Conservation (phyloP, 2,888 invertebrate species). For the Sylvicola cinctus region DNA sequence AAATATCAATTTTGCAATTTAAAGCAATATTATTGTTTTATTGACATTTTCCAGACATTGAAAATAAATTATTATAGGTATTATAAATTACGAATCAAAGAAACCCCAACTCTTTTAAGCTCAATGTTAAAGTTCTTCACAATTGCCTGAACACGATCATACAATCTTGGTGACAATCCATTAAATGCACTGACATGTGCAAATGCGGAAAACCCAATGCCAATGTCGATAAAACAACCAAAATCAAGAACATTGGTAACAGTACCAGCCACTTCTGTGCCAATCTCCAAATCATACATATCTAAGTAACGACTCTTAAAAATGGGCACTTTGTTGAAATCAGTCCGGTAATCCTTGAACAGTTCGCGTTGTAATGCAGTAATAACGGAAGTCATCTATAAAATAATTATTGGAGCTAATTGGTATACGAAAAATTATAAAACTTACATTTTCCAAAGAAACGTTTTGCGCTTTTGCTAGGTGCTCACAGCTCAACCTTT, state of each 20-base stretch:
- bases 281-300: conserved; percentile 40
- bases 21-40: too few relatives aligned
- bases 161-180: conserved; percentile 34
- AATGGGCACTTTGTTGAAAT: conserved; percentile 42
- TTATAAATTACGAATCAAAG: too few relatives aligned
- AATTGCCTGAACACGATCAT: conserved; percentile 45
- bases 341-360: conserved; percentile 53
- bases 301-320: conserved; percentile 53
- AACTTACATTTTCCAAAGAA: too few relatives aligned
- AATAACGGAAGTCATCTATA: conserved; percentile 24
- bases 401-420: conserved; percentile 4
- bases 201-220: conserved; percentile 48
- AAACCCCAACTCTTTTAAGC: too few relatives aligned
- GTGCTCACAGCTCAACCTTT: conserved; percentile 24
- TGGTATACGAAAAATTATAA: too few relatives aligned
- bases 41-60: too few relatives aligned
- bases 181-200: conserved; percentile 42
- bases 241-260: conserved; percentile 75
- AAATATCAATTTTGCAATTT: too few relatives aligned
- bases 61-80: too few relatives aligned
- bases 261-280: conserved; percentile 46
- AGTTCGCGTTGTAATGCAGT: conserved; percentile 36
- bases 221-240: conserved; percentile 80
- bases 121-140: conserved; percentile 35
- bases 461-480: too few relatives aligned